Percentiles rank a stretch among this genome's conserved stretches.
These are phyloP conservation scores for Abscondita cerata DNA, from an alignment of 2,888 invertebrate genomes.

Conservation along the genomic window DNA sequence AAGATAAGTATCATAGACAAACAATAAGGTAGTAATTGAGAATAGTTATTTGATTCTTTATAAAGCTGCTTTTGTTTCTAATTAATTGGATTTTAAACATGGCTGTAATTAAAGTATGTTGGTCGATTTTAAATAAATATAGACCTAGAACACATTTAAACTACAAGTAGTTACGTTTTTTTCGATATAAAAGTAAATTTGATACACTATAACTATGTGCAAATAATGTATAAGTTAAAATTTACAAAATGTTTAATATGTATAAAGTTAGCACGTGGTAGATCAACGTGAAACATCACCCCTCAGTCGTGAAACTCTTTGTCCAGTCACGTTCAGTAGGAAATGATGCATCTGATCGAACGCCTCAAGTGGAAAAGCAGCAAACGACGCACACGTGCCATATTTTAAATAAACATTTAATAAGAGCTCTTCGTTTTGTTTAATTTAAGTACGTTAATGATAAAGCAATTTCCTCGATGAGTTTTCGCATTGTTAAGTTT, in stretches of 20 bases:
- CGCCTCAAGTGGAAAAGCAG: conserved; percentile 35
- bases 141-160: too few species aligned
- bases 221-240: neutral
- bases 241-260: conserved; percentile 16
- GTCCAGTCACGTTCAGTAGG: conserved; percentile 31
- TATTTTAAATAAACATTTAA: conserved; percentile 56
- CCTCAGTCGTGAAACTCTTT: conserved; percentile 22
- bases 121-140: too few species aligned
- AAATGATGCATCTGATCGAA: conserved; percentile 34
- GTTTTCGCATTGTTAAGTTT: conserved; percentile 4
- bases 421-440: conserved; percentile 37
- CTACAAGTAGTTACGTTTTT: too few species aligned
- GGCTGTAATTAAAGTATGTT: too few species aligned
- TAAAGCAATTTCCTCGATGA: conserved; percentile 2
- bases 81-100: too few species aligned
- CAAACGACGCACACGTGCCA: conserved; percentile 53
- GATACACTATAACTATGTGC: too few species aligned
- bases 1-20: too few species aligned
- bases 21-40: too few species aligned
- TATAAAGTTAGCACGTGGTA: conserved; percentile 30
- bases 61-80: too few species aligned
- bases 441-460: conserved; percentile 13
- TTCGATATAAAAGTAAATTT: too few species aligned
- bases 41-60: too few species aligned
- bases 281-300: conserved; percentile 31